phyloP scores from a whole-genome alignment of 2,113 vertebrate species.

The Brachyhypopomus gauderio region DNA sequence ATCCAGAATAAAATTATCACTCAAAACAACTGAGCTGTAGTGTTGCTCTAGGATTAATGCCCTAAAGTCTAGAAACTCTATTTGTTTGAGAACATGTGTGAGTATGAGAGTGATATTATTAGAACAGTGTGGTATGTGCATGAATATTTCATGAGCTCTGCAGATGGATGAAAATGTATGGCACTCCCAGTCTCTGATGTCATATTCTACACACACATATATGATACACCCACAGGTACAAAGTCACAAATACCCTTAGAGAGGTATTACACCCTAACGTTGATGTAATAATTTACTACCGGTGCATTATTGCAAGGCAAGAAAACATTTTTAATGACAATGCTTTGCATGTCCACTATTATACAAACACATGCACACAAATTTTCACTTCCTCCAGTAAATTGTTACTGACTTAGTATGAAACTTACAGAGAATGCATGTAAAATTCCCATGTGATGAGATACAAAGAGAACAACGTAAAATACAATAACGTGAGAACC shows the following conservation, averaged over 20 bases:
- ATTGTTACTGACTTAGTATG: background rate
- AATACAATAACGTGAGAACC: background rate
- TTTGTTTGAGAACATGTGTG: background rate
- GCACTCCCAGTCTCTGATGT: background rate
- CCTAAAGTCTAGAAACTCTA: background rate
- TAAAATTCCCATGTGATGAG: background rate
- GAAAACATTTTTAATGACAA: background rate
- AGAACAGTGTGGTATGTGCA: conserved; percentile 12
- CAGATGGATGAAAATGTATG: conserved; percentile 7
- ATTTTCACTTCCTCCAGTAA: background rate
- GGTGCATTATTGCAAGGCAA: background rate
- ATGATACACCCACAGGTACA: too few relatives aligned
- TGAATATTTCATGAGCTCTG: conserved; percentile 48
- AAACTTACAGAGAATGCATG: background rate
- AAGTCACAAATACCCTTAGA: too few relatives aligned
- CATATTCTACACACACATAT: too few relatives aligned
- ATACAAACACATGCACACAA: conserved; percentile 16
- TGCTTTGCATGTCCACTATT: background rate
- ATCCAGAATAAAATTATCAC: background rate
- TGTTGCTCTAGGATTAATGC: background rate
- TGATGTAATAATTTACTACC: conserved; percentile 20
- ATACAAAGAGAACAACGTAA: background rate
- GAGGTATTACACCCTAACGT: too few relatives aligned
- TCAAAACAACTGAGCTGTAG: background rate
- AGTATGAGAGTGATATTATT: conserved; percentile 19